These are phyloP conservation scores for Hipposideros larvatus DNA, from an alignment of 2,797 vertebrate species.

Conservation along the genomic window DNA sequence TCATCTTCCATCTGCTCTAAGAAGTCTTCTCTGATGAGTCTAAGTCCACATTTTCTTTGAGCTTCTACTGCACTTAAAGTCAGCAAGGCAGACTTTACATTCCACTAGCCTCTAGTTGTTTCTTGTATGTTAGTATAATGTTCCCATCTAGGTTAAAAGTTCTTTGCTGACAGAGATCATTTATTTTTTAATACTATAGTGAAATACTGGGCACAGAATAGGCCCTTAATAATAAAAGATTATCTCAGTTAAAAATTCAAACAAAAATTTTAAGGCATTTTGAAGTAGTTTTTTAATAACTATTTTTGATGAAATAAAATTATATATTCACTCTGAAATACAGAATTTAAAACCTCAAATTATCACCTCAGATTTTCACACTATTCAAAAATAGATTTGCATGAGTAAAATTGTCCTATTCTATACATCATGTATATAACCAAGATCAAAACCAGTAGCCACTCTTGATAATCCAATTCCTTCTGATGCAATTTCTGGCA, in stretches of 20 bases:
- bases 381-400: slow-evolving; percentile 18
- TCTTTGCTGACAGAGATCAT: slow-evolving; percentile 35
- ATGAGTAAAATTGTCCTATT: slow-evolving; percentile 16
- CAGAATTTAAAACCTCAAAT: slow-evolving; percentile 50
- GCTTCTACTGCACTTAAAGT: slow-evolving; percentile 1
- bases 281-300: slow-evolving; percentile 27
- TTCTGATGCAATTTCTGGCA: not conserved
- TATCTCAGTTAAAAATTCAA: slow-evolving; percentile 59
- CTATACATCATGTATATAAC: not conserved
- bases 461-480: slow-evolving; percentile 38
- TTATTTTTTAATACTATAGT: not conserved
- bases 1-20: not conserved
- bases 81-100: not conserved
- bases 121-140: not conserved
- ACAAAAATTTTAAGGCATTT: slow-evolving; percentile 40
- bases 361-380: slow-evolving; percentile 37
- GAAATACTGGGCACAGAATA: slow-evolving; percentile 6
- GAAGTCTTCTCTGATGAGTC: not conserved
- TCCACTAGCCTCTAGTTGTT: slow-evolving; percentile 23
- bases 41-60: slow-evolving; percentile 17
- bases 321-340: slow-evolving; percentile 24
- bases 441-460: not conserved
- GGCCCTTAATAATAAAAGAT: slow-evolving; percentile 14
- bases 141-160: not conserved
- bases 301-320: slow-evolving; percentile 38